Base-by-base conservation (phyloP, 2,113 vertebrate species). In the Mesitornis unicolor region DNA sequence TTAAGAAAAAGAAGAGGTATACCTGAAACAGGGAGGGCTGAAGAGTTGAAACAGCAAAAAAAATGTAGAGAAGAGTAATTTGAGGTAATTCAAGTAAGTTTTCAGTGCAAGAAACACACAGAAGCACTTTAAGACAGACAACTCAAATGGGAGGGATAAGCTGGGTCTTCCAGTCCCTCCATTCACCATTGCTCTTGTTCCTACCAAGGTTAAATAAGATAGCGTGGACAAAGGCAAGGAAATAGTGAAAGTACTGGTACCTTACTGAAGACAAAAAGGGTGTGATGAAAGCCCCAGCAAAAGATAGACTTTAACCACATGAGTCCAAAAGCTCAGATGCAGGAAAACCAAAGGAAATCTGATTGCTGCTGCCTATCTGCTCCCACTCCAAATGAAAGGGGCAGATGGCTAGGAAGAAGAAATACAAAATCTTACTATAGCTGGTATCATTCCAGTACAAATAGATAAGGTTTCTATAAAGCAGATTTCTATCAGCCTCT, bases 331-430 rank as follows among this genome's bases (percentile, higher is more conserved):
- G 29, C 38, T 63, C 47, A 63, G 35, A 86, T 47, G 18, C 14
- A 51, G 35, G 42, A 84, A 92, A 90, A 67, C 7, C 43, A 67
- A 92, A 91, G 31, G 77, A 87, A 84, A 95, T 60, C 26, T 68
- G 69, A 56, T 21, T 35, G 42, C 24, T 92, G 69, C 43, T 91
- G 76, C 38, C 57, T 75, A 20, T 76, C 71, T 73, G 65, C 50
- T 93, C 57, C 61, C 65, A 87, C 45, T 81, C 28, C 40, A 60
- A 94, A 59, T 28, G 56, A 65, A 65, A 48, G 31, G 92, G 29
- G 36, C 92, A 97, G 73, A 82, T 87, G 56, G 69, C 16, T 87
- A 87, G 15, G 60, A 94, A 89, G n/a, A 95, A 91, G 71, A 71
- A 73, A 88, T 60, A 74, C 60, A 91, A 94, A 89, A 78, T 74